Conservation (phyloP, 2,888 invertebrate genomes). For the Dysmachus trigonus region DNA sequence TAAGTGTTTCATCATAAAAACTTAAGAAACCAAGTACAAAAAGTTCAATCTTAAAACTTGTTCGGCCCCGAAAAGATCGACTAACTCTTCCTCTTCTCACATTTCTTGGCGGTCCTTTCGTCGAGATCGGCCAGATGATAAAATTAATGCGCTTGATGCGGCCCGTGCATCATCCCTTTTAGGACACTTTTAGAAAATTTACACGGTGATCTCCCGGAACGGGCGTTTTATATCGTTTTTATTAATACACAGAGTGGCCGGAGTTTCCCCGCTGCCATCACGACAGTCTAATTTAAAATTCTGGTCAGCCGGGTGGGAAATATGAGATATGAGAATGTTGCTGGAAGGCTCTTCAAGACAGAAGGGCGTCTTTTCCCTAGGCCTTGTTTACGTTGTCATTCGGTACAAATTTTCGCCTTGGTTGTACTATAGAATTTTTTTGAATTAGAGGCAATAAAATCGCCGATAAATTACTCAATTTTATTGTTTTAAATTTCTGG, state of each 20-base stretch:
- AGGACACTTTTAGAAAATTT: slow-evolving; percentile 20
- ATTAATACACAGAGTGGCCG: not conserved
- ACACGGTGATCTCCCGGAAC: slow-evolving; percentile 34
- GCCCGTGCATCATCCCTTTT: slow-evolving; percentile 16
- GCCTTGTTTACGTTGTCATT: slow-evolving; percentile 8
- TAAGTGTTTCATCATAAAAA: not conserved
- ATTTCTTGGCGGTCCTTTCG: not conserved
- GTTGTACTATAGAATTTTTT: not conserved
- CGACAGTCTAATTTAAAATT: slow-evolving; percentile 10
- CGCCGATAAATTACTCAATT: slow-evolving; percentile 29
- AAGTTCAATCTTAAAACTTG: not conserved
- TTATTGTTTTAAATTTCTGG: slow-evolving; percentile 37
- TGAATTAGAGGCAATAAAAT: slow-evolving; percentile 20
- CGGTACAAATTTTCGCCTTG: not conserved
- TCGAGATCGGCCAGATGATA: not conserved
- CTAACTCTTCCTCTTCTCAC: not conserved
- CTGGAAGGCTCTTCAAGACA: slow-evolving; percentile 4
- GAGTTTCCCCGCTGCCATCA: not conserved
- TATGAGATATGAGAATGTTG: slow-evolving; percentile 25
- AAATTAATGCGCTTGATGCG: not conserved
- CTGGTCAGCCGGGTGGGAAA: slow-evolving; percentile 20
- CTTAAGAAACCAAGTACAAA: not conserved
- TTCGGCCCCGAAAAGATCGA: not conserved
- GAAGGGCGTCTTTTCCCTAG: slow-evolving; percentile 12
- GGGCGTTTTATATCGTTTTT: slow-evolving; percentile 32